phyloP scores from a whole-genome alignment of 1,140 invertebrate genomes.

The Nasonia giraulti region DNA sequence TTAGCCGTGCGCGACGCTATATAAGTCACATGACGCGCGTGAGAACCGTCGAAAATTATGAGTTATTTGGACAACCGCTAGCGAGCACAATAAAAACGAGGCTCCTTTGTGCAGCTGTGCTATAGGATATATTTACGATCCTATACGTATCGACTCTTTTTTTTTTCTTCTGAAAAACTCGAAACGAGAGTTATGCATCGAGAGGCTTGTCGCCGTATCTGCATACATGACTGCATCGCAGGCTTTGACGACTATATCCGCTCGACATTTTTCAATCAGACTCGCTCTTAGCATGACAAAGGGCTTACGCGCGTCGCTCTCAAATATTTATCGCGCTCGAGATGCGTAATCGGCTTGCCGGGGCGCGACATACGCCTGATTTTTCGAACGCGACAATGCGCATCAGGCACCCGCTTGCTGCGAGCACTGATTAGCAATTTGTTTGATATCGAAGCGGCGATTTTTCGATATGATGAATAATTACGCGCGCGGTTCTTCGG shows the following conservation, averaged over 20 bases:
- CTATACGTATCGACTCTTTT: no score
- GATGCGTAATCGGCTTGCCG: conserved; percentile 45
- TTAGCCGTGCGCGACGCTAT: neutral
- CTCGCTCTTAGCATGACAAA: conserved; percentile 1
- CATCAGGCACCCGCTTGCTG: conserved; percentile 57
- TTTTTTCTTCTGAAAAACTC: no score
- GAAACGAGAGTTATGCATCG: no score
- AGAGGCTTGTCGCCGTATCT: neutral
- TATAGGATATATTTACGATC: neutral
- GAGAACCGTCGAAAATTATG: conserved; percentile 1
- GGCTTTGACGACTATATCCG: neutral
- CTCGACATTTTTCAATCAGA: conserved; percentile 37
- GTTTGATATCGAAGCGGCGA: neutral
- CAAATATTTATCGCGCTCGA: conserved; percentile 23
- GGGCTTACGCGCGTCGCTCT: neutral
- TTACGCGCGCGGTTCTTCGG: conserved; percentile 47
- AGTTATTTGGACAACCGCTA: conserved; percentile 23
- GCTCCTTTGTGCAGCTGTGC: neutral
- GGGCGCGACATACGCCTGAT: conserved; percentile 45
- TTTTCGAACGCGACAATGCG: conserved; percentile 56
- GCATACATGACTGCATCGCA: neutral
- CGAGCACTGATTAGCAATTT: conserved; percentile 62
- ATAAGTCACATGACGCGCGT: neutral
- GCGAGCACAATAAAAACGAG: neutral
- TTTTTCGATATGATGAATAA: neutral